Base-by-base conservation (phyloP, 1,140 invertebrate genomes). In the Listronotus oregonensis region DNA sequence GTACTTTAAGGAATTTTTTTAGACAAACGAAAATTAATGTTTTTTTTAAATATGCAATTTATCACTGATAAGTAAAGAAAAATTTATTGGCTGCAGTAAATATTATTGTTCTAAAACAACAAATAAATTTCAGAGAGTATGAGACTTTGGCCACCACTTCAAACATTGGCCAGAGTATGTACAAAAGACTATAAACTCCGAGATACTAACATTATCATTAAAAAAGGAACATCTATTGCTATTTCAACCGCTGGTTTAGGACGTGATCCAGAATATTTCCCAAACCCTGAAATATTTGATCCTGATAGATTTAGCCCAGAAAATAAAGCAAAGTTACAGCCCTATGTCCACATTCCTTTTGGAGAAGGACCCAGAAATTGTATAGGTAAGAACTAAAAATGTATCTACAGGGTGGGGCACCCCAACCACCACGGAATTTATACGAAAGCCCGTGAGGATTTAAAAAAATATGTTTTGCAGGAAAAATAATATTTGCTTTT, bases 241-340 rank as follows among this genome's bases (percentile, higher is more conserved):
- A 82, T 92, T 34, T 84, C 87, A 0, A 76, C 85, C 0, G 78
- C 84, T 27, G 83, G 82, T 2, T 77, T 92, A 17, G 90, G 92
- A 62, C 79, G 81, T 10, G 83, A 87, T 78, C 78, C 81, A 1
- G 68, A 82, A 2, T 77, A 81, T 65, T 89, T 80, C 79, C 78
- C 82, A 0, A 71, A 89, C 42, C 86, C 88, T 3, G 74, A 85
- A 1, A 77, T 76, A 67, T 89, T 88, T 70, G 79, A 85, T 67
- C 88, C 88, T 0, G 85, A 87, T 66, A 75, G 87, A 70, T 88
- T 83, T 60, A 71, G 69, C 3, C 69, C 75, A 31, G 77, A 78
- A 62, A 70, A 68, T 14, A 82, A 78, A 60, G 64, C 61, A 0
- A 68, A 70, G 6, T 66, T 71, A 14, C 69, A 74, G 14, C 75